Conservation (phyloP, 2,888 invertebrate species). For the Torymus texanus region DNA sequence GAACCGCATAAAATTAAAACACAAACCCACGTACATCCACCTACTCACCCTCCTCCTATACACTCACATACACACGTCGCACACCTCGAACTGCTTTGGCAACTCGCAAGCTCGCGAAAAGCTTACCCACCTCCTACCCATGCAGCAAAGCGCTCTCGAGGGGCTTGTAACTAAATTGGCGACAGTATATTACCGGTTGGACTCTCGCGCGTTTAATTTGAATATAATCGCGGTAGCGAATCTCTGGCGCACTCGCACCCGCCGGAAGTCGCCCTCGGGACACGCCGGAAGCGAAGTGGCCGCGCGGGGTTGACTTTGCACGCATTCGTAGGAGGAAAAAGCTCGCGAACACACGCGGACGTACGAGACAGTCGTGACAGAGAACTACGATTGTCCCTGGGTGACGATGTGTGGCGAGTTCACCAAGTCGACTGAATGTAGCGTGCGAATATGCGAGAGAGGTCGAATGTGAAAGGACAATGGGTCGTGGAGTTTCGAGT, state of each 20-base stretch:
- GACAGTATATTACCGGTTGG: constrained; percentile 74
- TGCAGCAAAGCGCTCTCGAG: constrained; percentile 56
- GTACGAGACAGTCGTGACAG: not conserved
- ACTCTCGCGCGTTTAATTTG: constrained; percentile 74
- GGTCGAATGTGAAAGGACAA: no score
- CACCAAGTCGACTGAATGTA: no score
- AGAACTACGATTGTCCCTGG: not conserved
- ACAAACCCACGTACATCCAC: no score
- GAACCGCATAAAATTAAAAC: no score
- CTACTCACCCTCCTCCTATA: no score
- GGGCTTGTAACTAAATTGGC: constrained; percentile 74
- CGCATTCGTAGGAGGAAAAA: not conserved
- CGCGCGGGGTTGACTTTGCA: constrained; percentile 63
- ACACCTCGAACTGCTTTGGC: no score
- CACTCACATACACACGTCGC: no score
- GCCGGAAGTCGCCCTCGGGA: constrained; percentile 71
- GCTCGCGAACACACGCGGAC: not conserved
- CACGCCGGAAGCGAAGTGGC: constrained; percentile 74
- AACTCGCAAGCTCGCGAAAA: constrained; percentile 33
- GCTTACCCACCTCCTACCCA: constrained; percentile 53
- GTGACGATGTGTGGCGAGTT: not conserved
- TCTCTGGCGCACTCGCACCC: constrained; percentile 69
- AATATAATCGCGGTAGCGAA: constrained; percentile 74
- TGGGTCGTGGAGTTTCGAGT: no score
- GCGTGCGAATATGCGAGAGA: no score